Percentiles rank a stretch among this genome's conserved stretches.
phyloP scores from a whole-genome alignment of 2,888 invertebrate species.

The Archaeoteleia sp. region DNA sequence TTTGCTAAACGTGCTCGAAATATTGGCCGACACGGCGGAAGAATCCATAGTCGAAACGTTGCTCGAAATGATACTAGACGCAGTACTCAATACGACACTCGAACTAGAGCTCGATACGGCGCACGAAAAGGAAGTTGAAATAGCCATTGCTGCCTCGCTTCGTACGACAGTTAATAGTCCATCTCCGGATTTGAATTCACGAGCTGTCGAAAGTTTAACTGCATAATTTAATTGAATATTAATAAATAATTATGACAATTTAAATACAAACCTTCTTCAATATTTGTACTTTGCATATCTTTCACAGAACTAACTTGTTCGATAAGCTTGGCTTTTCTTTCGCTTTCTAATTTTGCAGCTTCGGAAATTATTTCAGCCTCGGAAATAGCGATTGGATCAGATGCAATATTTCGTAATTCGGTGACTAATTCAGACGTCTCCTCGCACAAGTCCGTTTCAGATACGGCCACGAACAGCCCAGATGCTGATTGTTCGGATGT shows the following conservation, averaged over 20 bases:
- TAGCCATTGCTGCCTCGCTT: constrained; percentile 2
- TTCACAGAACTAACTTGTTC: too few species aligned
- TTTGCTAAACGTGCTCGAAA: too few species aligned
- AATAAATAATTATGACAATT: neutral
- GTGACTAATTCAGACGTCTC: constrained; percentile 58
- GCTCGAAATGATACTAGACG: too few species aligned
- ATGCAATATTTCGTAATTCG: constrained; percentile 57
- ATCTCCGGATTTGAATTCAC: constrained; percentile 17
- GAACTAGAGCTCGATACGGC: too few species aligned
- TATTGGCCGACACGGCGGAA: too few species aligned
- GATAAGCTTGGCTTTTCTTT: constrained; percentile 61
- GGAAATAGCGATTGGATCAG: constrained; percentile 70
- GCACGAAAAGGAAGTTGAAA: constrained; percentile 3
- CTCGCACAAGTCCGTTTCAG: constrained; percentile 60
- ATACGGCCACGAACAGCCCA: constrained; percentile 58
- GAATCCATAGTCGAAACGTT: too few species aligned
- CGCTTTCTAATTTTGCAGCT: constrained; percentile 70
- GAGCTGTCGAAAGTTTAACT: too few species aligned
- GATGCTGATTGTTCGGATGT: constrained; percentile 54
- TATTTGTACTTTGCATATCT: constrained; percentile 33
- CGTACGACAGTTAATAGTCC: constrained; percentile 40
- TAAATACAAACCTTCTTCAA: constrained; percentile 22
- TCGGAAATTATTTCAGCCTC: constrained; percentile 74
- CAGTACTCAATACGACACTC: too few species aligned
- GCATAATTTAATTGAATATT: constrained; percentile 5